Conservation (phyloP, 2,797 vertebrate genomes). For the Mus spretus region DNA sequence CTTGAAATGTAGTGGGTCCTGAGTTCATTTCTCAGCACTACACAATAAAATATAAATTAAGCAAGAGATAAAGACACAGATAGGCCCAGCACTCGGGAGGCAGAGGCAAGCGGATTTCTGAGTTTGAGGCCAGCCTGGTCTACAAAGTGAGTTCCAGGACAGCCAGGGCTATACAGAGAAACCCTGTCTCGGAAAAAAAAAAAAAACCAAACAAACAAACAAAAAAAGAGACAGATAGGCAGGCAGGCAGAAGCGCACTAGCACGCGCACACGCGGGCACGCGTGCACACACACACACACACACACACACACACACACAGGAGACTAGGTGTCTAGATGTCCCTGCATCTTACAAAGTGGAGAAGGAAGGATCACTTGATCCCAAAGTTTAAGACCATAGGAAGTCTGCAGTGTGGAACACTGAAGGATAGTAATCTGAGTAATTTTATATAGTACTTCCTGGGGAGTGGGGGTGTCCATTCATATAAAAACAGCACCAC, state of each 20-base stretch:
- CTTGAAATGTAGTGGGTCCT: no score
- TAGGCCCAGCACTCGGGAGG: no score
- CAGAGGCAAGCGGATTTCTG: no score
- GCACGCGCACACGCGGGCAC: no score
- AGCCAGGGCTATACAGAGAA: no score
- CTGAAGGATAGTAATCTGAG: background rate
- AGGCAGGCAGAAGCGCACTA: no score
- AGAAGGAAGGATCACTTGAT: background rate
- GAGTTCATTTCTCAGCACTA: background rate
- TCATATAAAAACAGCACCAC: background rate
- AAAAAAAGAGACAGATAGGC: no score
- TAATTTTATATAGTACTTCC: background rate
- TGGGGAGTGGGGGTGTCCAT: background rate
- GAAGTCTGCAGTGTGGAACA: background rate
- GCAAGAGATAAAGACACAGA: background rate
- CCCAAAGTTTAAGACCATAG: background rate
- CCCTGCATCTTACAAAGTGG: background rate
- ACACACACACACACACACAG: background rate
- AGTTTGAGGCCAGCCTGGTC: no score
- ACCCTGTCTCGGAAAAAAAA: no score
- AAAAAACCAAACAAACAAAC: no score
- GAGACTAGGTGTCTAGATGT: background rate
- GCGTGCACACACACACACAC: no score
- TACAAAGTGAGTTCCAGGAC: no score
- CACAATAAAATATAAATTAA: background rate